phyloP scores from a whole-genome alignment of 2,113 vertebrate genomes.

The Sigmodon hispidus region DNA sequence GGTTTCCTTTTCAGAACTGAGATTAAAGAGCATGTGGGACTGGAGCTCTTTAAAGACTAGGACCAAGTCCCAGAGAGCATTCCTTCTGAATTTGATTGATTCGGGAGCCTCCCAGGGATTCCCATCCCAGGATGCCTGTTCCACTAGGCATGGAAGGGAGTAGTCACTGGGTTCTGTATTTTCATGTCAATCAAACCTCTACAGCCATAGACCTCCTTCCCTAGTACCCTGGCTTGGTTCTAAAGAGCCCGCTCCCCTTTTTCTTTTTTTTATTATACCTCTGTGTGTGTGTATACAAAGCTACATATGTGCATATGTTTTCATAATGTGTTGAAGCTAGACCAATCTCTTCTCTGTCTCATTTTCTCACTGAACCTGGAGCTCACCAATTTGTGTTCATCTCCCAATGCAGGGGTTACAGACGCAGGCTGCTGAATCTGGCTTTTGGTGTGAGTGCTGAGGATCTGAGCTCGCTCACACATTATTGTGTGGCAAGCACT shows the following conservation, averaged over 20 bases:
- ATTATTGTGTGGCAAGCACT: neutral
- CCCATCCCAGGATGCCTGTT: neutral
- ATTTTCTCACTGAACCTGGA: neutral
- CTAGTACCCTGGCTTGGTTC: neutral
- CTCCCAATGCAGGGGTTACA: neutral
- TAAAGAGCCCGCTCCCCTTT: neutral
- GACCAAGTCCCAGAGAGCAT: neutral
- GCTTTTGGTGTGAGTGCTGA: neutral
- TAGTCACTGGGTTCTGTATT: neutral
- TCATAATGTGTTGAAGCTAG: neutral
- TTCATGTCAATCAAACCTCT: neutral
- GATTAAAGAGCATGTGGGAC: neutral
- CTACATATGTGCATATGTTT: neutral
- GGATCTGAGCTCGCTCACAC: neutral
- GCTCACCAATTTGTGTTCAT: neutral
- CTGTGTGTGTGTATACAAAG: neutral
- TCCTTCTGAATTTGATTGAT: constrained; percentile 23
- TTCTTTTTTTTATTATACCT: neutral
- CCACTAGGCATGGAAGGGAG: neutral
- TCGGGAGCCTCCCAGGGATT: neutral
- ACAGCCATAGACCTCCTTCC: neutral
- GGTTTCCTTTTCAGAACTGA: constrained; percentile 20
- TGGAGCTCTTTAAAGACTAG: neutral
- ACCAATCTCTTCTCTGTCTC: neutral
- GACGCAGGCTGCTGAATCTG: neutral